A percentile compares a stretch with the other conserved stretches of the same genome.
Evolutionary conservation across 1,140 invertebrate species (phyloP).

Genomic region (Ceratoteleas bidentatus): DNA sequence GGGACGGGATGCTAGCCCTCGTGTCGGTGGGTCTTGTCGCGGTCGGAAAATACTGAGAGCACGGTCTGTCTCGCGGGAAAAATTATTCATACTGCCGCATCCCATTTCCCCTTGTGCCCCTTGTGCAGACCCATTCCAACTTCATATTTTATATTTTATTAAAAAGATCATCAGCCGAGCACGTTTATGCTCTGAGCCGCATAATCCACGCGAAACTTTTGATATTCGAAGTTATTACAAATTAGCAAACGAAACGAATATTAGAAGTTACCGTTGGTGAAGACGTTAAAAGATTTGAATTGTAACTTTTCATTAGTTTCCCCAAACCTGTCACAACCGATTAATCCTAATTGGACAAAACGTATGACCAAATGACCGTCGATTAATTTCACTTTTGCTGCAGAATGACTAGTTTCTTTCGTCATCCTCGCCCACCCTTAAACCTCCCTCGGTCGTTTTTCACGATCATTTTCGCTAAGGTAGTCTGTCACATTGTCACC

Average conservation of each 20-base stretch:
- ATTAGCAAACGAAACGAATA: background rate
- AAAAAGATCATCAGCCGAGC: slow-evolving; percentile 5
- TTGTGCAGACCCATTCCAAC: slow-evolving; percentile 3
- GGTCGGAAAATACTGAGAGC: slow-evolving; percentile 43
- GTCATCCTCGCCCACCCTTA: too few relatives aligned
- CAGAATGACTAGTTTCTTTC: too few relatives aligned
- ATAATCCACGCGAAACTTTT: background rate
- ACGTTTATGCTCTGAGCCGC: background rate
- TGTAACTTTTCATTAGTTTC: too few relatives aligned
- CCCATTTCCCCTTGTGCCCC: background rate
- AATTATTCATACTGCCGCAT: slow-evolving; percentile 41
- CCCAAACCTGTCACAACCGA: too few relatives aligned
- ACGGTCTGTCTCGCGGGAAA: slow-evolving; percentile 36
- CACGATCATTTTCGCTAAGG: too few relatives aligned
- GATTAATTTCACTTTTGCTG: too few relatives aligned
- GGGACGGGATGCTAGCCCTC: slow-evolving; percentile 9
- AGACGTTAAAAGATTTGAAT: too few relatives aligned
- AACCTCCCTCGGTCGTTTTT: too few relatives aligned
- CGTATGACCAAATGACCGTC: too few relatives aligned
- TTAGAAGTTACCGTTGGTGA: too few relatives aligned
- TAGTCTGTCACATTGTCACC: too few relatives aligned
- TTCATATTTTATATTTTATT: slow-evolving; percentile 19
- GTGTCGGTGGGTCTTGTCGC: slow-evolving; percentile 47
- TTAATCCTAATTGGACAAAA: too few relatives aligned
- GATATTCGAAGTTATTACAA: background rate